phyloP scores from a whole-genome alignment of 1,140 invertebrate genomes.

The Sinella curviseta region DNA sequence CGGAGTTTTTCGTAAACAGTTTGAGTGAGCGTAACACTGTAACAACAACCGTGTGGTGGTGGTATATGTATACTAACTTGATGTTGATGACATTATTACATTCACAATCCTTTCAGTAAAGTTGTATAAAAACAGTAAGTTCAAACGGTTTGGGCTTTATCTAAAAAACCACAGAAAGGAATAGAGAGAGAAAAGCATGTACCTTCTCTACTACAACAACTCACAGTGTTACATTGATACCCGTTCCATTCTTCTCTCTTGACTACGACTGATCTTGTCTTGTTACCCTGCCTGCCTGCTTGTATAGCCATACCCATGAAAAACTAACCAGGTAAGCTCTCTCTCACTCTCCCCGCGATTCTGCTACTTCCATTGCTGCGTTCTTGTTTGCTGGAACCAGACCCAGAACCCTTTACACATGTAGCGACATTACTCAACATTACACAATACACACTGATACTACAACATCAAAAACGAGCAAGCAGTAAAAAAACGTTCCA shows the following conservation, averaged over 20 bases:
- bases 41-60: background rate
- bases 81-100: background rate
- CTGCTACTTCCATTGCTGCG: background rate
- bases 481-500: background rate
- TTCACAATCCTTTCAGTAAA: background rate
- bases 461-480: background rate
- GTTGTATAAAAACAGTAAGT: background rate
- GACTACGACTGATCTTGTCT: background rate
- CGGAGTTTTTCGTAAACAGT: constrained; percentile 1
- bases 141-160: background rate
- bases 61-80: background rate
- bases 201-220: background rate
- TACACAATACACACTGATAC: constrained; percentile 31
- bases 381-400: constrained; percentile 35
- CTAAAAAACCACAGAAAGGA: background rate
- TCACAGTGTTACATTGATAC: background rate
- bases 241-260: background rate
- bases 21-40: background rate
- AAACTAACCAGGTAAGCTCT: constrained; percentile 6
- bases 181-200: background rate
- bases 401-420: constrained; percentile 41
- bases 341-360: background rate
- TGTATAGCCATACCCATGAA: background rate
- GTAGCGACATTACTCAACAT: constrained; percentile 43
- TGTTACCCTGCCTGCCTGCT: background rate